Percentiles rank a stretch among this genome's conserved stretches.
phyloP scores from a whole-genome alignment of 1,140 invertebrate species.

The Geopemphigus sp. region DNA sequence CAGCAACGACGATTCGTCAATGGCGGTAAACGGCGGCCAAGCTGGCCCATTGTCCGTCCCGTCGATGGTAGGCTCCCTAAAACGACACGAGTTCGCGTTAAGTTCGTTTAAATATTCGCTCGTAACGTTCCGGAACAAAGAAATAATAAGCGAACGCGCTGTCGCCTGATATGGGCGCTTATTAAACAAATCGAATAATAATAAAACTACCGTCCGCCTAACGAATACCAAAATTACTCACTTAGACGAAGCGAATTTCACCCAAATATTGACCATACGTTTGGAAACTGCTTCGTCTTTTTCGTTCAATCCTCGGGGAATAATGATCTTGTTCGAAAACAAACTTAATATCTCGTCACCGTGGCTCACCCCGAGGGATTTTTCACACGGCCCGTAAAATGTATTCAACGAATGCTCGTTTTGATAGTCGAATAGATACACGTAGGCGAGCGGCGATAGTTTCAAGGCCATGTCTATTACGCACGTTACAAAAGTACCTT shows the following conservation, averaged over 20 bases:
- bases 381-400: neutral
- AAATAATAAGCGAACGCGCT: no score
- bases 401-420: constrained; percentile 4
- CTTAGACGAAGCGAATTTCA: constrained; percentile 48
- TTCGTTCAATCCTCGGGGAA: neutral
- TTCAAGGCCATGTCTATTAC: neutral
- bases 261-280: constrained; percentile 48
- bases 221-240: neutral
- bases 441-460: neutral
- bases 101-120: no score
- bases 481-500: neutral
- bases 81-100: no score
- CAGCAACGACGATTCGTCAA: neutral
- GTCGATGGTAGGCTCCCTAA: neutral
- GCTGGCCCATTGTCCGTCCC: neutral
- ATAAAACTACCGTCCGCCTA: neutral
- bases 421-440: neutral
- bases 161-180: no score
- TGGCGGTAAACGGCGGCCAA: neutral
- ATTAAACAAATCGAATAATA: no score
- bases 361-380: constrained; percentile 48
- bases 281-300: constrained; percentile 33
- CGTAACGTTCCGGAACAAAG: no score
- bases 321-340: neutral
- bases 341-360: constrained; percentile 51